Evolutionary conservation across 2,888 invertebrate species (phyloP).

Genomic region (Iselma pallidipennis): DNA sequence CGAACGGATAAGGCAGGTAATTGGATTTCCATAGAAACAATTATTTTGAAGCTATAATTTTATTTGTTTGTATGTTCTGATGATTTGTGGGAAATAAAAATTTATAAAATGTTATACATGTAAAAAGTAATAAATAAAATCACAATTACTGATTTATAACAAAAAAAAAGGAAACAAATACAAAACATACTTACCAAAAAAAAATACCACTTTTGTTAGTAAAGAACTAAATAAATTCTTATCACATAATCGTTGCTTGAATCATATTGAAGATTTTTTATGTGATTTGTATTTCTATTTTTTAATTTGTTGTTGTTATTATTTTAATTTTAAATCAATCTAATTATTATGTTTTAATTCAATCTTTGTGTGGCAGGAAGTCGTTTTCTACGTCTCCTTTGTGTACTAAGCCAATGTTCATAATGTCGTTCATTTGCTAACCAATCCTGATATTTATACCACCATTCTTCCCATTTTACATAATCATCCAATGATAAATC

Average conservation of each 20-base stretch:
- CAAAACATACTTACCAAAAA: slow-evolving; percentile 8
- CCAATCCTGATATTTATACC: slow-evolving; percentile 93
- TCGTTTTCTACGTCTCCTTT: slow-evolving; percentile 49
- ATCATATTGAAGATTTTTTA: too few relatives aligned
- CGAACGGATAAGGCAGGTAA: too few relatives aligned
- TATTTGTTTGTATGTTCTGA: not conserved
- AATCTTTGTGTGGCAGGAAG: slow-evolving; percentile 53
- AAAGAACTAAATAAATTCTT: slow-evolving; percentile 15
- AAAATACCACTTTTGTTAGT: slow-evolving; percentile 4
- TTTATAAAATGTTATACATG: not conserved
- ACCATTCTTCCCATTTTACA: slow-evolving; percentile 94
- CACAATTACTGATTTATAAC: slow-evolving; percentile 6
- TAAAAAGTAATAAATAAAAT: slow-evolving; percentile 11
- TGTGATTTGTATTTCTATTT: too few relatives aligned
- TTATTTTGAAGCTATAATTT: not conserved
- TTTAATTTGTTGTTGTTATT: not conserved
- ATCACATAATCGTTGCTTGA: slow-evolving; percentile 20
- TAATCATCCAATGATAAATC: slow-evolving; percentile 81
- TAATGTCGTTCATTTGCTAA: slow-evolving; percentile 79
- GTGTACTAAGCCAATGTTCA: slow-evolving; percentile 68
- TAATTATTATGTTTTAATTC: slow-evolving; percentile 39
- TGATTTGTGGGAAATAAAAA: not conserved
- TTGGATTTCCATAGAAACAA: not conserved
- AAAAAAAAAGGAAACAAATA: slow-evolving; percentile 5
- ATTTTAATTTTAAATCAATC: not conserved